Percentiles rank a stretch among this genome's conserved stretches.
Evolutionary conservation across 1,140 invertebrate genomes (phyloP).

Genomic region (Drosophila elegans): DNA sequence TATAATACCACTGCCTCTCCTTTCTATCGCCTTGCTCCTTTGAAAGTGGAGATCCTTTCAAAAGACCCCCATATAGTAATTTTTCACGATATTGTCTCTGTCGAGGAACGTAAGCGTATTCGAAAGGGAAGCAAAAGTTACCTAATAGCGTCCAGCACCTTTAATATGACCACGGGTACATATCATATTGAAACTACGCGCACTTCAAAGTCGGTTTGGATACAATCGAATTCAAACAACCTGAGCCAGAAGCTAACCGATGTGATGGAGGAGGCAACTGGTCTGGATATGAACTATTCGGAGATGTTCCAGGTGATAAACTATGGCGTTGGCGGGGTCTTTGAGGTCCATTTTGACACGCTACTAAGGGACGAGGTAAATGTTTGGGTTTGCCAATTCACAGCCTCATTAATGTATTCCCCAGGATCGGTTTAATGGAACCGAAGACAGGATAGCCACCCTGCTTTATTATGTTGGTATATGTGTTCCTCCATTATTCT

Average conservation of each 20-base stretch:
- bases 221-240: not conserved
- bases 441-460: constrained; percentile 6
- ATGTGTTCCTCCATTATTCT: not conserved
- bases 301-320: constrained; percentile 21
- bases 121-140: not conserved
- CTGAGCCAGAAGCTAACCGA: not conserved
- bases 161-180: too few relatives aligned
- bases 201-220: constrained; percentile 20
- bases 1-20: constrained; percentile 17
- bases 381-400: too few relatives aligned
- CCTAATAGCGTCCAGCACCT: not conserved
- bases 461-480: constrained; percentile 21
- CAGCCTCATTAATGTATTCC: too few relatives aligned
- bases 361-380: not conserved
- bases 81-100: constrained; percentile 17
- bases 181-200: not conserved
- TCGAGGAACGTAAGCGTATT: not conserved
- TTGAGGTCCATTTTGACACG: not conserved
- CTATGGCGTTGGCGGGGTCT: constrained; percentile 25
- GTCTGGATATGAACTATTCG: constrained; percentile 7
- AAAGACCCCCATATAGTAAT: constrained; percentile 19
- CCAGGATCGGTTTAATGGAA: not conserved
- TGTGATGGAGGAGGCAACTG: constrained; percentile 2
- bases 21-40: constrained; percentile 21
- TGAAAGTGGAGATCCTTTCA: constrained; percentile 37